Evolutionary conservation across 2,888 invertebrate species (phyloP), one percentile per base, ranked within the genome.

Genomic region (Drosophila merina): DNA sequence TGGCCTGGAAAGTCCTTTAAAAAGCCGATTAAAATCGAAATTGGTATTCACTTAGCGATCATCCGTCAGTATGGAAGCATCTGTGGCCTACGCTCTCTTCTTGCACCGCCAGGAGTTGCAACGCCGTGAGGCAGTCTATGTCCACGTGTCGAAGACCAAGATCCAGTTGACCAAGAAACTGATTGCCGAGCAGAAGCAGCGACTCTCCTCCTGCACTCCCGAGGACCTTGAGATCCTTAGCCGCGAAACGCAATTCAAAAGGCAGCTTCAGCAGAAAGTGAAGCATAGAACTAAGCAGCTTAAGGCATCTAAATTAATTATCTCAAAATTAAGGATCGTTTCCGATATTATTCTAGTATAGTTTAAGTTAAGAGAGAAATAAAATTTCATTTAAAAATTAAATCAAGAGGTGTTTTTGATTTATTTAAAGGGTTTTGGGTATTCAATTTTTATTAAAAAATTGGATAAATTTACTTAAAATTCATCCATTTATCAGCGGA

Each of bases 101-200:
- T 10, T 88, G 73, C 83, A 84, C 33, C 83, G 79, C 4, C 51
- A 70, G 20, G 88, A 86, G 45, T 14, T 84, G 48, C 79, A 73
- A 20, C 79, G 88, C 1, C 74, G 72, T 2, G 57, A 58, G 10
- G 6, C 12, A 2, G 74, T 72, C 1, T 75, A 47, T 31, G 50
- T 68, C n/a, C 60, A 59, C 1, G 50, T 77, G 1, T 77, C 84
- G 1, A 50, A 55, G 36, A 88, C 86, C 2, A 84, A 84, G 33
- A 73, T 88, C 1, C 67, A 40, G 4, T 2, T 84, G 30, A 84
- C 83, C 5, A 55, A 30, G 12, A 57, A 79, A 9, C 44, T 84
- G 14, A 88, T 84, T 26, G 55, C 64, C 54, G 56, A 51, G 30
- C 25, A 69, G 8, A 79, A 76, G 55, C 72, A 73, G 25, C 74